Percentiles rank a stretch among this genome's conserved stretches.
Conservation (phyloP, 2,888 invertebrate species). For the Xanthia togata region DNA sequence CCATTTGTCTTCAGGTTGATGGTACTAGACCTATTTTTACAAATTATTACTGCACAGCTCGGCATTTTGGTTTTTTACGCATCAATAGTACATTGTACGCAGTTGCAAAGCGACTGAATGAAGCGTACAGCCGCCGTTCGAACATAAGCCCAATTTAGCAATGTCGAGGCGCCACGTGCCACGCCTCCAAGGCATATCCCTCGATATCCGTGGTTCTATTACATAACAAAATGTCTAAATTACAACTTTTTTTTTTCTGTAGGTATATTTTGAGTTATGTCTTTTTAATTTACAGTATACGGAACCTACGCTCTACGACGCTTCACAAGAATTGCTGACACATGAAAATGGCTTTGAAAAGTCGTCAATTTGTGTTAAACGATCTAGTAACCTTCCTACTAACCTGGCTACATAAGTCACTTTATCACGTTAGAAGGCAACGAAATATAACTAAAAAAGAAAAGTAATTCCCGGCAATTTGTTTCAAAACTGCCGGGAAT, state of each 20-base stretch:
- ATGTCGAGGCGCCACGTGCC: too few species aligned
- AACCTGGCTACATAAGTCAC: not conserved
- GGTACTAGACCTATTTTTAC: too few species aligned
- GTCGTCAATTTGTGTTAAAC: not conserved
- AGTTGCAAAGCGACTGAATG: too few species aligned
- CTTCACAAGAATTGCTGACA: not conserved
- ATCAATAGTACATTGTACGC: too few species aligned
- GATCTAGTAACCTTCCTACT: not conserved
- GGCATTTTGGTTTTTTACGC: too few species aligned
- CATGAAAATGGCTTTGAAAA: not conserved
- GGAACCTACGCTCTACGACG: not conserved
- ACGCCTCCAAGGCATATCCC: too few species aligned
- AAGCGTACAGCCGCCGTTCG: too few species aligned
- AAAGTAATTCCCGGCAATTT: not conserved
- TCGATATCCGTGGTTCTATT: too few species aligned
- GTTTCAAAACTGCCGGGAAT: too few species aligned
- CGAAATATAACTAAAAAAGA: not conserved
- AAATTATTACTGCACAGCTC: too few species aligned
- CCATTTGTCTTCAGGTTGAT: too few species aligned
- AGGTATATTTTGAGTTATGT: not conserved
- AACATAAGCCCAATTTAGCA: too few species aligned
- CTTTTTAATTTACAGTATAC: slow-evolving; percentile 30
- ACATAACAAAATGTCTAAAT: not conserved
- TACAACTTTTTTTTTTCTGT: not conserved
- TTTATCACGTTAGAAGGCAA: not conserved